A percentile compares a stretch with the other conserved stretches of the same genome.
Evolutionary conservation across 2,888 invertebrate genomes (phyloP).

Genomic region (Protonemura montana): DNA sequence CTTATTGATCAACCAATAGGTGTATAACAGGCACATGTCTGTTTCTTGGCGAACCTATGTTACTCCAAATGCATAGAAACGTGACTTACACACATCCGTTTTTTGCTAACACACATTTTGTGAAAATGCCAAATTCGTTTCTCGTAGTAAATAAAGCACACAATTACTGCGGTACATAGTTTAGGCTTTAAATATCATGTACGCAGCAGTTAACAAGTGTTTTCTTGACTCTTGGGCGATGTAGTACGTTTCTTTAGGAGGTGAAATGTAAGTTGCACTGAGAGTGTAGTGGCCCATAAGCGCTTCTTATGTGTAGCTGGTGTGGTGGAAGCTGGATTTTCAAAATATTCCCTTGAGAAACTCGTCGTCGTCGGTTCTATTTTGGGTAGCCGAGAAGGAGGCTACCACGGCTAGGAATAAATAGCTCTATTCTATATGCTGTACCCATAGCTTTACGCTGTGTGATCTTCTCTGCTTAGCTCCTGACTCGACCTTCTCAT

Average conservation of each 20-base stretch:
- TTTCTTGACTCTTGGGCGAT: no score
- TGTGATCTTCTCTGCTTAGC: not conserved
- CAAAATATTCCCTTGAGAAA: slow-evolving; percentile 5
- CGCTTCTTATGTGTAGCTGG: not conserved
- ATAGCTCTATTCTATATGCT: not conserved
- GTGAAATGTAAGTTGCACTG: not conserved
- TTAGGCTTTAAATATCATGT: not conserved
- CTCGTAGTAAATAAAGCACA: not conserved
- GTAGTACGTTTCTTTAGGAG: not conserved
- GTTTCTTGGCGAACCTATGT: not conserved
- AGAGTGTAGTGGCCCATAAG: not conserved
- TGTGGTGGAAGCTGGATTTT: not conserved
- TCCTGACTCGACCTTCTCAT: not conserved
- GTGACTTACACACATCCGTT: not conserved
- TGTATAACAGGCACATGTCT: not conserved
- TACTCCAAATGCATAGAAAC: not conserved
- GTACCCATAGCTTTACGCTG: not conserved
- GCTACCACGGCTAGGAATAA: slow-evolving; percentile 12
- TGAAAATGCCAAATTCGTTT: not conserved
- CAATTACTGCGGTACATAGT: not conserved
- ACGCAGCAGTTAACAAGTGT: no score
- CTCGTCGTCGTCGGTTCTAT: not conserved
- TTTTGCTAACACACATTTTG: not conserved
- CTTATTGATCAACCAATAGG: not conserved
- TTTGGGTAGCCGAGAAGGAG: not conserved